These are phyloP conservation scores for Eutrigla gurnardus DNA, from an alignment of 2,797 vertebrate species.

Conservation along the genomic window DNA sequence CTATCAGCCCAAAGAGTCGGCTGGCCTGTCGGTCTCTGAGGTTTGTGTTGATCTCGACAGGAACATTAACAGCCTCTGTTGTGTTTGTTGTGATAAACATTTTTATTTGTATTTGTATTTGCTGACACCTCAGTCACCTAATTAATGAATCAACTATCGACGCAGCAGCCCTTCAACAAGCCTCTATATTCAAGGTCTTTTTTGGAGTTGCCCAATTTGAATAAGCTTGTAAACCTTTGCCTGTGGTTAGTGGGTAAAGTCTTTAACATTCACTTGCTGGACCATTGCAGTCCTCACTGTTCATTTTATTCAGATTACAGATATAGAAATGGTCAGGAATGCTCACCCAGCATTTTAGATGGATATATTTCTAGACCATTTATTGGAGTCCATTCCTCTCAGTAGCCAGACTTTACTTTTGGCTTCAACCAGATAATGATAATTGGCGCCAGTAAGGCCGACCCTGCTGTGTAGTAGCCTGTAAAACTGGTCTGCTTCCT, in stretches of 20 bases:
- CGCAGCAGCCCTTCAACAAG: not conserved
- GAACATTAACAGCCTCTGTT: not conserved
- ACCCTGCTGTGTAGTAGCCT: conserved; percentile 24
- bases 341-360: not conserved
- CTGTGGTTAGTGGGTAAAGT: not conserved
- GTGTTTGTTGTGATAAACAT: no score
- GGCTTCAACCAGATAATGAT: conserved; percentile 18
- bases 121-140: not conserved
- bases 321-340: not conserved
- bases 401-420: conserved; percentile 1
- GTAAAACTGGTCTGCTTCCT: conserved; percentile 46
- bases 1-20: no score
- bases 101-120: no score
- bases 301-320: not conserved
- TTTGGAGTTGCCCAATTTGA: not conserved
- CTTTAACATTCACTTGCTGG: not conserved
- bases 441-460: conserved; percentile 22
- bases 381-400: conserved; percentile 8
- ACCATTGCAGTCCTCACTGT: not conserved
- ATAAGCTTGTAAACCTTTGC: not conserved
- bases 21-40: not conserved
- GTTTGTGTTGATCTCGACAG: not conserved
- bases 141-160: not conserved
- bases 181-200: not conserved
- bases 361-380: conserved; percentile 5